Conservation (phyloP, 1,140 invertebrate species). For the Cotesia glomerata region DNA sequence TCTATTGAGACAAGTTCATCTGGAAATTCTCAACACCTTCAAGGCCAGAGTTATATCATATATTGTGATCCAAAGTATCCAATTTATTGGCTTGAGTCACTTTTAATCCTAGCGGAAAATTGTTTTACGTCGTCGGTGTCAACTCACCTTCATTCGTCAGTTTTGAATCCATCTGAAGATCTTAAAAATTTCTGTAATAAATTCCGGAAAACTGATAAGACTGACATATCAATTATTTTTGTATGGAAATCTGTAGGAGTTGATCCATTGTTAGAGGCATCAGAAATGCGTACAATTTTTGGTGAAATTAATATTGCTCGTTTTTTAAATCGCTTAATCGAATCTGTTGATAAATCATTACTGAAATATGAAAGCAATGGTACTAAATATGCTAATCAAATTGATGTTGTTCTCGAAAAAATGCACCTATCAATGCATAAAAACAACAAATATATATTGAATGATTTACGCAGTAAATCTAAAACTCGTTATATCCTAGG, state of each 20-base stretch:
- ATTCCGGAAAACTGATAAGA: conserved; percentile 28
- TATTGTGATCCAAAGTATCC: conserved; percentile 62
- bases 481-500: conserved; percentile 42
- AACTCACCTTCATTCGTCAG: conserved; percentile 61
- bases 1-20: not conserved
- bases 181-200: conserved; percentile 42
- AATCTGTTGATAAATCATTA: conserved; percentile 43
- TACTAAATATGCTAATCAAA: conserved; percentile 51
- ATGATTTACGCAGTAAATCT: conserved; percentile 21
- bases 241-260: conserved; percentile 62
- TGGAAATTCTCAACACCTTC: not conserved
- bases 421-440: conserved; percentile 44
- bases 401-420: conserved; percentile 65
- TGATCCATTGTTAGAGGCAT: conserved; percentile 57
- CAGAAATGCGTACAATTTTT: conserved; percentile 52
- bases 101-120: conserved; percentile 50
- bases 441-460: conserved; percentile 10
- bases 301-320: conserved; percentile 65
- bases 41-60: conserved; percentile 53
- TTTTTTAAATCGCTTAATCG: conserved; percentile 63
- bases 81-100: conserved; percentile 57
- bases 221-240: conserved; percentile 51
- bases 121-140: conserved; percentile 45
- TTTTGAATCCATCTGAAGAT: conserved; percentile 34
- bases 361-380: conserved; percentile 59